Conservation (phyloP, 2,113 vertebrate species). For the Picathartes gymnocephalus region DNA sequence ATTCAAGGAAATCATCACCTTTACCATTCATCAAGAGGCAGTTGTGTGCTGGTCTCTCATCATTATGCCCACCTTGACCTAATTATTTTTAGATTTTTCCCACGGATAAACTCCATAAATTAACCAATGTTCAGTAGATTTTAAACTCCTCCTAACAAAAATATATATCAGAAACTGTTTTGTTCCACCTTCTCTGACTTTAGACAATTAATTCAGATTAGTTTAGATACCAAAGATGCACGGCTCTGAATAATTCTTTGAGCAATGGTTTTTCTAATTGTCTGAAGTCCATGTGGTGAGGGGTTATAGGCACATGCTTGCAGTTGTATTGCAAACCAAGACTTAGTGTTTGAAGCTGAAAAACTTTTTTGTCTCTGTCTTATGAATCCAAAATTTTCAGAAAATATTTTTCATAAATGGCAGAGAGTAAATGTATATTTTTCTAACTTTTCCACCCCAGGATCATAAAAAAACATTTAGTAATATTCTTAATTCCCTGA, state of each 20-base stretch:
- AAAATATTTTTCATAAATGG: background rate
- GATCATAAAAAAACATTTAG: background rate
- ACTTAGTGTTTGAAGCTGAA: background rate
- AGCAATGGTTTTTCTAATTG: background rate
- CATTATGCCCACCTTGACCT: background rate
- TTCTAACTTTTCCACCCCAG: background rate
- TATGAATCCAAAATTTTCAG: background rate
- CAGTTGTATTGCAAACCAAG: accelerated
- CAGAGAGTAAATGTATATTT: background rate
- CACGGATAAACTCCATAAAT: background rate
- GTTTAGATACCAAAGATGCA: background rate
- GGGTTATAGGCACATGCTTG: background rate
- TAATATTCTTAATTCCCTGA: background rate
- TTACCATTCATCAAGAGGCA: background rate
- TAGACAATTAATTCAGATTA: background rate
- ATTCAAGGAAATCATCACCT: background rate
- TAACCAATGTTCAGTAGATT: background rate
- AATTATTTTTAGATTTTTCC: background rate
- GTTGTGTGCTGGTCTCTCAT: background rate
- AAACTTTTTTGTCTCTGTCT: background rate
- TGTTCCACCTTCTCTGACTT: background rate
- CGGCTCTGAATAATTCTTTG: background rate
- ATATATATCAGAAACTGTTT: background rate
- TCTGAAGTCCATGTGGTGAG: background rate
- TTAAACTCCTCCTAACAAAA: background rate